These are phyloP conservation scores for Bos indicus DNA, from an alignment of 2,113 vertebrate species.

Conservation along the genomic window DNA sequence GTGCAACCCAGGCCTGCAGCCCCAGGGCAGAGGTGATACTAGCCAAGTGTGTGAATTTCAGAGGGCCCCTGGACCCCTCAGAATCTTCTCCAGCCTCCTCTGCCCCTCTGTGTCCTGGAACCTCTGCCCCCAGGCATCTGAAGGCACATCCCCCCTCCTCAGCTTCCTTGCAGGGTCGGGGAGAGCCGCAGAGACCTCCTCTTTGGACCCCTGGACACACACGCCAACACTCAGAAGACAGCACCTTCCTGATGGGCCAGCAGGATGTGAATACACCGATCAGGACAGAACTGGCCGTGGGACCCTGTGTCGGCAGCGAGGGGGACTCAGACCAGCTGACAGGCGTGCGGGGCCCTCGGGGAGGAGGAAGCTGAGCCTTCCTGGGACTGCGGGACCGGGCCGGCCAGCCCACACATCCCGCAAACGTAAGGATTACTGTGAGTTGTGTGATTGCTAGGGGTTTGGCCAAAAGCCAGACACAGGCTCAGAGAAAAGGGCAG, in stretches of 20 bases:
- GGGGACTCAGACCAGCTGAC: background rate
- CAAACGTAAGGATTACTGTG: background rate
- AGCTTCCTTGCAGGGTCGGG: background rate
- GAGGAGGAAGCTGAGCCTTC: background rate
- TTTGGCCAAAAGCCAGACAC: slow-evolving; percentile 51
- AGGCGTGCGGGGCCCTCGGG: accelerated
- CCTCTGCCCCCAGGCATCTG: background rate
- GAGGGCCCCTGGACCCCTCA: background rate
- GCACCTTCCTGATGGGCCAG: accelerated
- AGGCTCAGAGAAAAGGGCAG: slow-evolving; percentile 15
- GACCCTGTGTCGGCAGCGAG: accelerated
- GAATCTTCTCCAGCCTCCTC: background rate
- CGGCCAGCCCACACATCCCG: background rate
- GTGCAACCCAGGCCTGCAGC: background rate
- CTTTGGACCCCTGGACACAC: background rate
- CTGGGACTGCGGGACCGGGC: background rate
- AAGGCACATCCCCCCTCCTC: background rate
- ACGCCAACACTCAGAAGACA: background rate
- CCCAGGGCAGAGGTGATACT: too few species aligned
- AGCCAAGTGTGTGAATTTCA: background rate
- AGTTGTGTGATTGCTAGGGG: background rate
- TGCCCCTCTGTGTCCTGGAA: background rate
- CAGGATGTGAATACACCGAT: accelerated
- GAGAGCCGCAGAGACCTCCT: background rate
- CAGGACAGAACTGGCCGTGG: accelerated